A percentile compares a stretch with the other conserved stretches of the same genome.
Conservation (phyloP, 2,888 invertebrate genomes). For the Ceratothoa steindachneri region DNA sequence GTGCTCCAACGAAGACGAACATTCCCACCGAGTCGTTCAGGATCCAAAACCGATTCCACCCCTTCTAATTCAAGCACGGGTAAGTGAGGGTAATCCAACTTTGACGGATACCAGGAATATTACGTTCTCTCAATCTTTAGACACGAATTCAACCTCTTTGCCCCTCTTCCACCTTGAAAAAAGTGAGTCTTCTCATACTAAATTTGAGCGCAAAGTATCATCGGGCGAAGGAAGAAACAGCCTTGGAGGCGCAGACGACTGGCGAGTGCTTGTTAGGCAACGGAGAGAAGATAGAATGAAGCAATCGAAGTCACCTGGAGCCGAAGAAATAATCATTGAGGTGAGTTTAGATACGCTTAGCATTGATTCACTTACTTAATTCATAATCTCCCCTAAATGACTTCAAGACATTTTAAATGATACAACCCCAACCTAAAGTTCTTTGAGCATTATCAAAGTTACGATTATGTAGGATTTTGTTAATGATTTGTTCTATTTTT, state of each 20-base stretch:
- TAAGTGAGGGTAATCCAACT: neutral
- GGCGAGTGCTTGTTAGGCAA: slow-evolving; percentile 43
- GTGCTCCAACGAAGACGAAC: neutral
- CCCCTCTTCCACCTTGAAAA: neutral
- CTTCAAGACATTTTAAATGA: too few relatives aligned
- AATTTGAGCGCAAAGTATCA: neutral
- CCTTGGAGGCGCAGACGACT: slow-evolving; percentile 24
- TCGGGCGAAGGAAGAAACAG: neutral
- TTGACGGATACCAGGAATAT: neutral
- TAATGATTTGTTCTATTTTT: too few relatives aligned
- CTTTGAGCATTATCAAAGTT: too few relatives aligned
- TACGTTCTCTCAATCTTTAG: neutral
- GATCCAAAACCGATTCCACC: neutral
- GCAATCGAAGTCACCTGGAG: slow-evolving; percentile 37
- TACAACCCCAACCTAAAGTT: too few relatives aligned
- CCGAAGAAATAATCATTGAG: slow-evolving; percentile 44
- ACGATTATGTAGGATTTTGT: too few relatives aligned
- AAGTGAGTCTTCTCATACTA: neutral
- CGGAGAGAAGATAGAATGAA: slow-evolving; percentile 43
- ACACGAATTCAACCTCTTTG: neutral
- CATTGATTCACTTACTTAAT: neutral
- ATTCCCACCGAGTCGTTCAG: neutral
- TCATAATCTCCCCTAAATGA: too few relatives aligned
- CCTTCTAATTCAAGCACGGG: neutral
- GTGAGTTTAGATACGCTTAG: slow-evolving; percentile 5